Conservation (phyloP, 1,140 invertebrate species). For the Caenorhabditis tropicalis region DNA sequence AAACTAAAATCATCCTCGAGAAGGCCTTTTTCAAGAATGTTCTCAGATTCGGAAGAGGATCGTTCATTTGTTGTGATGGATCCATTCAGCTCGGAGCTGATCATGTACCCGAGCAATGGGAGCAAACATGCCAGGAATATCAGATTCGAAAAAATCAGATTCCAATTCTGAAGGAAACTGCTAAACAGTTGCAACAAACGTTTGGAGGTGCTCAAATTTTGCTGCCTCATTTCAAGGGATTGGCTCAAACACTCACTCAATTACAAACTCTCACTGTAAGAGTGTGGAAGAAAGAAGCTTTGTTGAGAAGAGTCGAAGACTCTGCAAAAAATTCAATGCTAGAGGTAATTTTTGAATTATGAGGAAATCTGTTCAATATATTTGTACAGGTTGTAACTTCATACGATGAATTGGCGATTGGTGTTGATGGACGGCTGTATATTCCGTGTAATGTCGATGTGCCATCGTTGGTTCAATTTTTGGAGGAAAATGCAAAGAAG, state of each 20-base stretch:
- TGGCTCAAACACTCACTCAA: constrained; percentile 51
- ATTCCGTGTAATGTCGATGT: constrained; percentile 59
- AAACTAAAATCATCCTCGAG: constrained; percentile 1
- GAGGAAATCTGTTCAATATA: background rate
- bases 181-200: constrained; percentile 23
- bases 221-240: constrained; percentile 40
- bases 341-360: constrained; percentile 4
- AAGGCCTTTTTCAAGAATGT: constrained; percentile 50
- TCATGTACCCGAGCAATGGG: constrained; percentile 56
- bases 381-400: constrained; percentile 52
- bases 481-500: constrained; percentile 38
- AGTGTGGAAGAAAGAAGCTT: constrained; percentile 32
- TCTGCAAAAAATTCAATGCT: constrained; percentile 47
- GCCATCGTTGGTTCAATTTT: constrained; percentile 33
- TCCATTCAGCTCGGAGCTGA: constrained; percentile 57
- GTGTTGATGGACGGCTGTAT: constrained; percentile 45
- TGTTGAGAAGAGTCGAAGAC: background rate
- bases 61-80: constrained; percentile 57
- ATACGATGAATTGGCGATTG: constrained; percentile 55
- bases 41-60: constrained; percentile 55
- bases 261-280: constrained; percentile 36
- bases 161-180: constrained; percentile 41
- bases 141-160: constrained; percentile 40
- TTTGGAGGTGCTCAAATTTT: constrained; percentile 38
- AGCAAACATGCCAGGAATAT: constrained; percentile 37